A percentile compares a stretch with the other conserved stretches of the same genome.
These are phyloP conservation scores for Tricholaema leucomelas DNA, from an alignment of 2,113 vertebrate genomes.

Conservation along the genomic window DNA sequence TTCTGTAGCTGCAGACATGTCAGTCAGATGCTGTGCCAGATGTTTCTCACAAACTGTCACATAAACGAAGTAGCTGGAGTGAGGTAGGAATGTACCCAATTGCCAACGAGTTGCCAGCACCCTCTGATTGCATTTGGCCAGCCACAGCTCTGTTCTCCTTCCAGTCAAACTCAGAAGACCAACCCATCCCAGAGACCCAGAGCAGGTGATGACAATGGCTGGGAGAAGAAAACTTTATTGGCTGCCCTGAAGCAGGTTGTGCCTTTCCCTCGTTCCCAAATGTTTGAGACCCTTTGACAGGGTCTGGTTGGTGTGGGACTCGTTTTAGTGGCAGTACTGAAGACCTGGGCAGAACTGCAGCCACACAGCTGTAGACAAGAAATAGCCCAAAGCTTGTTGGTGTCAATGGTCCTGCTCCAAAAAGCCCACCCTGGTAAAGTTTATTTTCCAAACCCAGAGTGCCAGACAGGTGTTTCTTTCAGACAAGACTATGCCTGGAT, in stretches of 20 bases:
- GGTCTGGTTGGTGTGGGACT: background rate
- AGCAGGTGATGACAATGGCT: background rate
- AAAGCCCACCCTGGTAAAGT: background rate
- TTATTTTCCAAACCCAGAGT: background rate
- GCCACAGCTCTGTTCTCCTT: background rate
- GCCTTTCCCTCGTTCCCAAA: background rate
- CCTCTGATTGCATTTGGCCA: background rate
- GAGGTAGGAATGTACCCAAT: background rate
- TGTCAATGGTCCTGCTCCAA: background rate
- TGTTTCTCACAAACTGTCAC: constrained; percentile 36
- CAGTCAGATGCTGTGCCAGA: constrained; percentile 59
- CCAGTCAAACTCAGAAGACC: background rate
- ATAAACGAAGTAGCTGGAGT: constrained; percentile 15
- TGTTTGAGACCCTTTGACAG: accelerated
- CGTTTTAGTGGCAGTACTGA: background rate
- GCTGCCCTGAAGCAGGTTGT: background rate
- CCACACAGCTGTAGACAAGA: background rate
- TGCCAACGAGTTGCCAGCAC: background rate
- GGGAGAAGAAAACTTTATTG: background rate
- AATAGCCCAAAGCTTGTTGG: background rate
- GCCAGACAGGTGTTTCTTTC: background rate
- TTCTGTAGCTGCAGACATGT: constrained; percentile 15
- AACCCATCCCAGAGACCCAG: background rate
- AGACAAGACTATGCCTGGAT: background rate
- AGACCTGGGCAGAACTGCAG: background rate